phyloP scores from a whole-genome alignment of 1,140 invertebrate species.

The Oncopeltus fasciatus region DNA sequence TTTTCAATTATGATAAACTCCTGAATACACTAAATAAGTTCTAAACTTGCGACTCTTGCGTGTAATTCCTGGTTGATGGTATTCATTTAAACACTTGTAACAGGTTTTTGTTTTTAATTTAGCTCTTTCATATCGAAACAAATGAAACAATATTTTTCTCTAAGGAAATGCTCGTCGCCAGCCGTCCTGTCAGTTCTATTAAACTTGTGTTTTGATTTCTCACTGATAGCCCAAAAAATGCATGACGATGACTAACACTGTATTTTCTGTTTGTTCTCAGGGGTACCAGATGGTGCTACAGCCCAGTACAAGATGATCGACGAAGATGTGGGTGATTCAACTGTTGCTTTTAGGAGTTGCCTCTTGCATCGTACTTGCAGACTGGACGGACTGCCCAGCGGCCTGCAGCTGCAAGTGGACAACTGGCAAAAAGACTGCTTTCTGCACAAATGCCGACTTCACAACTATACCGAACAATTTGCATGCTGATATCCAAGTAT shows the following conservation, averaged over 20 bases:
- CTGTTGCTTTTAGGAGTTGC: conserved; percentile 21
- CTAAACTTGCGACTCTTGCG: too few species aligned
- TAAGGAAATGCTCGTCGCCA: too few species aligned
- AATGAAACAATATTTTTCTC: too few species aligned
- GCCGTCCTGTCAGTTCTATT: background rate
- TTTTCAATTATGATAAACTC: too few species aligned
- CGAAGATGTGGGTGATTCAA: conserved; percentile 17
- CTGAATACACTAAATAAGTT: too few species aligned
- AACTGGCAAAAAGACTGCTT: conserved; percentile 64
- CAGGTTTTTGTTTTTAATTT: background rate
- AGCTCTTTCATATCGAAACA: background rate
- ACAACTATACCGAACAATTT: conserved; percentile 49
- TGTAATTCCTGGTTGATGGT: background rate
- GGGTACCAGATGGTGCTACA: conserved; percentile 18
- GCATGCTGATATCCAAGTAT: conserved; percentile 57
- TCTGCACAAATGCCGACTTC: conserved; percentile 56
- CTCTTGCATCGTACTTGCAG: conserved; percentile 12
- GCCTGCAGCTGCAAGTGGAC: conserved; percentile 76
- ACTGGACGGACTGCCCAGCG: conserved; percentile 41
- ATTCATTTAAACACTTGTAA: background rate
- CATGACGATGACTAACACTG: background rate
- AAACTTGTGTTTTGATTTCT: conserved; percentile 2
- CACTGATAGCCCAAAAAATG: background rate
- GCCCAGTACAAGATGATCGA: conserved; percentile 21
- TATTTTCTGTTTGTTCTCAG: conserved; percentile 9